These are phyloP conservation scores for Gymnopithys bicolor DNA, from an alignment of 2,797 vertebrate genomes.

Conservation along the genomic window DNA sequence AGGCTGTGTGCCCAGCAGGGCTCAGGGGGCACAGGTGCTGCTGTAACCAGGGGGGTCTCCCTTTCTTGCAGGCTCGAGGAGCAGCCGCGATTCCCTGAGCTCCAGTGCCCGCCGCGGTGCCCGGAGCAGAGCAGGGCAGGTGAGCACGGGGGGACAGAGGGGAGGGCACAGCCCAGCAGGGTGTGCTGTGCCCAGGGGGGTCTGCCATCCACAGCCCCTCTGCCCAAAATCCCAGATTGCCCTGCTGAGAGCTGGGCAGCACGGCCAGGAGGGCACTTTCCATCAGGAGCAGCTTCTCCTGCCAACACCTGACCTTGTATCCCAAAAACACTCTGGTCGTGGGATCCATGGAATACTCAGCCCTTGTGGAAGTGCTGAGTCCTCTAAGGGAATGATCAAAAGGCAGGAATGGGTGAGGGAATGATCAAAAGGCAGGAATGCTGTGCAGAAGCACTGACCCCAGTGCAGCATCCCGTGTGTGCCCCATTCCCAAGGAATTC, in stretches of 20 bases:
- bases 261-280: accelerated
- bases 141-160: background rate
- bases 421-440: background rate
- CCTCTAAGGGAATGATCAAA: background rate
- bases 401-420: background rate
- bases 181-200: background rate
- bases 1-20: accelerated
- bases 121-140: constrained; percentile 43
- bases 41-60: background rate
- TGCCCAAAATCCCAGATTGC: background rate
- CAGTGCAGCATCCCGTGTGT: accelerated
- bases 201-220: background rate
- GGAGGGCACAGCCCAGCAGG: background rate
- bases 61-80: constrained; percentile 37
- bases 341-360: accelerated
- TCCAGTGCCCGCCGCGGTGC: background rate
- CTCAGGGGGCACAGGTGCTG: background rate
- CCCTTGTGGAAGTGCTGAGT: background rate
- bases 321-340: accelerated
- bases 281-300: background rate
- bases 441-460: accelerated
- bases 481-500: background rate
- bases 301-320: accelerated
- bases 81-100: background rate
- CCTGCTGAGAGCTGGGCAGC: background rate